Evolutionary conservation across 2,113 vertebrate species (phyloP), one percentile per base, ranked within the genome.

Genomic region (Periophthalmodon schlosseri): DNA sequence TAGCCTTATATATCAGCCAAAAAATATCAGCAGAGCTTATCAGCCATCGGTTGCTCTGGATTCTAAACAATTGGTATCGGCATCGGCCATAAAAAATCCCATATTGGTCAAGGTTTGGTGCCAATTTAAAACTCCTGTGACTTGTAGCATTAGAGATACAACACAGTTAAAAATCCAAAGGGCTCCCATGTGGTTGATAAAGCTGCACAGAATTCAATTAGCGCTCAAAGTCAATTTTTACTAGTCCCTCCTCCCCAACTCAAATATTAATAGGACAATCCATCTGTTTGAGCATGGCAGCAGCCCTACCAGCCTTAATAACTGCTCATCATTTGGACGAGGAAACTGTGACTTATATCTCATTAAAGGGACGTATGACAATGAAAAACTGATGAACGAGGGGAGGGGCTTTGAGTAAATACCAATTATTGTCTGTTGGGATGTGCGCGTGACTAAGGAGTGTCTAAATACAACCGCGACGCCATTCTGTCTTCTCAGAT

Each of bases 201-300:
- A 84, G 47, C 82, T 74, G 24, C 52, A 56, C 73, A 80, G 57
- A 81, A 90, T 89, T 84, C 67, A 87, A 84, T 85, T 86, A 82
- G 66, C 60, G 61, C 79, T 86, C 77, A 81, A 80, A 85, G 83
- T 88, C 86, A 87, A 78, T 85, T 87, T 83, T 81, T 39, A 68
- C 73, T 60, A 74, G 75, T 74, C 77, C 21, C 78, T 83, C 86
- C 65, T 83, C 87, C 75, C n/a, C 10, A 36, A 28, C 80, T 88
- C 78, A 86, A 88, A 86, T 89, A 88, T 88, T 88, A 90, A 87
- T 88, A 84, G 79, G 73, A 85, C 81, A 74, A 85, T 89, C 87
- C 86, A 89, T 91, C 87, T 88, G 88, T 84, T 87, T 82, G 71
- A 82, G 79, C 73, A 82, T 82, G 77, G 73, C 78, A 77, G 77